phyloP scores from a whole-genome alignment of 2,888 invertebrate genomes.

The Hyppa rectilinea region DNA sequence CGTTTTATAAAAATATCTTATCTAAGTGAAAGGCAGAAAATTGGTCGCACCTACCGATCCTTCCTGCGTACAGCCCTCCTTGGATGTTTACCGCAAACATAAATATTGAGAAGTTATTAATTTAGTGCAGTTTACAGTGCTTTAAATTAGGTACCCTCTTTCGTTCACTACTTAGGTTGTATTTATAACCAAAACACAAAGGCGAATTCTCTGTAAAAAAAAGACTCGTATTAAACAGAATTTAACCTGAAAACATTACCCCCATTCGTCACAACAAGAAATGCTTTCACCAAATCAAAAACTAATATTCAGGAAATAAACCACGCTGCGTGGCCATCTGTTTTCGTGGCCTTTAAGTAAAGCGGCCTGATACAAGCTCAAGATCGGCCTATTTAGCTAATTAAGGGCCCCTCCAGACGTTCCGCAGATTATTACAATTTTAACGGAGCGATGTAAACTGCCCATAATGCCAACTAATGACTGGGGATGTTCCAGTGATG shows the following conservation, averaged over 20 bases:
- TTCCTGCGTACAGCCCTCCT: no score
- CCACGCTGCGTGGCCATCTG: constrained; percentile 16
- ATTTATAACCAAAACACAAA: background rate
- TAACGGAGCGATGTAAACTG: constrained; percentile 56
- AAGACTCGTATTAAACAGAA: background rate
- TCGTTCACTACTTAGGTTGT: background rate
- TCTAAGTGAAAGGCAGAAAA: no score
- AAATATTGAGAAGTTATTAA: background rate
- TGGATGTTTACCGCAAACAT: no score
- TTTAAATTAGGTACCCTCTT: background rate
- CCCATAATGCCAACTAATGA: constrained; percentile 52
- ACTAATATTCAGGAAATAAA: constrained; percentile 27
- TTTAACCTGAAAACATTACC: background rate
- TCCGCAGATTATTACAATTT: constrained; percentile 69
- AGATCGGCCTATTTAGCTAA: constrained; percentile 78
- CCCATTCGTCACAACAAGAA: constrained; percentile 14
- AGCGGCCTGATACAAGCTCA: constrained; percentile 61
- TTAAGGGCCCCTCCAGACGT: constrained; percentile 77
- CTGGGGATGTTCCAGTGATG: constrained; percentile 45
- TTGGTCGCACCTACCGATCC: no score
- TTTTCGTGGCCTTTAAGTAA: constrained; percentile 53
- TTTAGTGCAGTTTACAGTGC: background rate
- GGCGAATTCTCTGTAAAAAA: background rate
- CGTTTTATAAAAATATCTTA: no score
- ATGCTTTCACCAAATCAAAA: background rate